These are phyloP conservation scores for Neomonachus schauinslandi DNA, from an alignment of 2,113 vertebrate species.

Conservation along the genomic window DNA sequence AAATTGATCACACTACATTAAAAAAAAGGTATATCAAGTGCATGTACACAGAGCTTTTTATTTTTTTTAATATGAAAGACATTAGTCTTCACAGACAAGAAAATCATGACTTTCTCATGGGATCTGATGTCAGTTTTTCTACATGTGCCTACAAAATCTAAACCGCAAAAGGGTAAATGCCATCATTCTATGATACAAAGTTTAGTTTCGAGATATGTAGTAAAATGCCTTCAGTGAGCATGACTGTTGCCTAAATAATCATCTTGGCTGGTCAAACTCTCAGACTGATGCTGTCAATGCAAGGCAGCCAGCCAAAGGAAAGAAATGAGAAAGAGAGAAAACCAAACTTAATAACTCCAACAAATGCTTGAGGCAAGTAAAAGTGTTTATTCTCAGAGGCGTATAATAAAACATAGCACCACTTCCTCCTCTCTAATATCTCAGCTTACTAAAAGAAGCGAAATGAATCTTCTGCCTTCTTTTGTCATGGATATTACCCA, in stretches of 20 bases:
- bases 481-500: neutral
- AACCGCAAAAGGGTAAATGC: neutral
- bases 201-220: neutral
- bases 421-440: neutral
- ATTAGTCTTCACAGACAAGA: neutral
- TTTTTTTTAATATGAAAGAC: neutral
- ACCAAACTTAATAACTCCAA: neutral
- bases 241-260: neutral
- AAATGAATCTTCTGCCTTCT: neutral
- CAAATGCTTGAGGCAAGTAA: neutral
- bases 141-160: neutral
- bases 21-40: neutral
- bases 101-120: neutral
- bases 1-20: neutral
- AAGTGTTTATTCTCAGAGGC: neutral
- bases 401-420: neutral
- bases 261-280: neutral
- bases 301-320: slow-evolving; percentile 5
- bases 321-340: neutral
- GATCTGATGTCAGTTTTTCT: neutral
- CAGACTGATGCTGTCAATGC: neutral
- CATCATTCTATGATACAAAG: neutral
- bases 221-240: neutral
- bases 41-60: neutral
- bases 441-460: neutral